phyloP scores from a whole-genome alignment of 2,888 invertebrate species.

The Agriopis aurantiaria region DNA sequence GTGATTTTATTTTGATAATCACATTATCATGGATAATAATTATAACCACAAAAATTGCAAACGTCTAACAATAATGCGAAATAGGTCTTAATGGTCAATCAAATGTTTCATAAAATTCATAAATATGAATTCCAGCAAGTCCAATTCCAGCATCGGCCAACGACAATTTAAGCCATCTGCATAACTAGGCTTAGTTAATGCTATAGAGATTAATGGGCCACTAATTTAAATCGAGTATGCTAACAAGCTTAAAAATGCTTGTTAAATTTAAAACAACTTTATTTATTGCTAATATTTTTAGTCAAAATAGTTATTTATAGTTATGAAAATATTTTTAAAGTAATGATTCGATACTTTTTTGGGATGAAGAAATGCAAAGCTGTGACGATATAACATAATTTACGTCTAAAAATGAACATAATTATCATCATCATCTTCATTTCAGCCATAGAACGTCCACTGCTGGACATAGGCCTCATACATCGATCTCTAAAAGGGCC shows the following conservation, averaged over 20 bases:
- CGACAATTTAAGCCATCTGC: slow-evolving; percentile 2
- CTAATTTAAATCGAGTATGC: background rate
- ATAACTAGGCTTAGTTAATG: background rate
- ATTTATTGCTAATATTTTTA: background rate
- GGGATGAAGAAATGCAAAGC: too few relatives aligned
- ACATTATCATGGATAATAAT: too few relatives aligned
- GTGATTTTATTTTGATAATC: too few relatives aligned
- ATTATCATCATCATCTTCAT: too few relatives aligned
- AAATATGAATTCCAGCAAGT: background rate
- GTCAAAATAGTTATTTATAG: background rate
- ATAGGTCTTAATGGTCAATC: too few relatives aligned
- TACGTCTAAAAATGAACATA: too few relatives aligned
- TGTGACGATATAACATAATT: too few relatives aligned
- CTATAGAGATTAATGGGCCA: slow-evolving; percentile 7
- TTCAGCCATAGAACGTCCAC: too few relatives aligned
- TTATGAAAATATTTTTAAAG: background rate
- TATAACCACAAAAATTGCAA: too few relatives aligned
- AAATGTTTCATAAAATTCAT: background rate
- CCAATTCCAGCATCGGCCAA: background rate
- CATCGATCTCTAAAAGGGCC: too few relatives aligned
- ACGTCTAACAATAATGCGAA: too few relatives aligned
- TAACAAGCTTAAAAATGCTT: slow-evolving; percentile 4
- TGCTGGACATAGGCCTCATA: too few relatives aligned
- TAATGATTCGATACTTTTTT: background rate
- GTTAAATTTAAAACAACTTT: background rate